These are phyloP conservation scores for Phymanthus crucifer DNA, from an alignment of 92 coral and sea anemone species.

Conservation along the genomic window DNA sequence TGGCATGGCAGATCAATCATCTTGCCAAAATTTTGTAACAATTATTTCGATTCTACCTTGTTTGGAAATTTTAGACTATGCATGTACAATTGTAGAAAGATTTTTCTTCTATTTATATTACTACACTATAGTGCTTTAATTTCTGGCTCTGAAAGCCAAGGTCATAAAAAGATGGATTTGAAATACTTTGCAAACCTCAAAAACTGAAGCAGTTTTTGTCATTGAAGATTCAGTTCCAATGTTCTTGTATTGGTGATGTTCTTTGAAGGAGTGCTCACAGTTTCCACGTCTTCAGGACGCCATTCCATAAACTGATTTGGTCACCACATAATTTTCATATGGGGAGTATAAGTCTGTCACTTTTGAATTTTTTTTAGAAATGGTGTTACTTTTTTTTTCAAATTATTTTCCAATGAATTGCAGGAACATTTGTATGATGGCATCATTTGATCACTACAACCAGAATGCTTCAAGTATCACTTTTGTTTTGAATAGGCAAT, in stretches of 20 bases:
- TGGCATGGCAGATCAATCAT: too few species aligned
- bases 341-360: neutral
- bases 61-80: neutral
- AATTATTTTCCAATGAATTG: neutral
- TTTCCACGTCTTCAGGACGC: too few species aligned
- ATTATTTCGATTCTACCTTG: neutral
- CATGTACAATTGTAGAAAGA: conserved; percentile 5
- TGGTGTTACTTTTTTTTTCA: too few species aligned
- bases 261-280: neutral
- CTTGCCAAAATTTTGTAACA: neutral
- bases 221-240: neutral
- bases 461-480: too few species aligned
- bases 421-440: too few species aligned
- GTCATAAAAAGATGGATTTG: too few species aligned
- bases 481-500: too few species aligned
- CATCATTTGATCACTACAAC: too few species aligned
- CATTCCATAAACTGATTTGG: too few species aligned
- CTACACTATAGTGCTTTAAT: neutral
- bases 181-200: neutral
- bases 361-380: neutral
- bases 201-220: neutral
- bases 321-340: neutral
- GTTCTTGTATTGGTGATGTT: neutral
- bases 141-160: too few species aligned
- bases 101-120: neutral